Evolutionary conservation across 2,888 invertebrate genomes (phyloP).

Genomic region (Rhorus exstirpatorius): DNA sequence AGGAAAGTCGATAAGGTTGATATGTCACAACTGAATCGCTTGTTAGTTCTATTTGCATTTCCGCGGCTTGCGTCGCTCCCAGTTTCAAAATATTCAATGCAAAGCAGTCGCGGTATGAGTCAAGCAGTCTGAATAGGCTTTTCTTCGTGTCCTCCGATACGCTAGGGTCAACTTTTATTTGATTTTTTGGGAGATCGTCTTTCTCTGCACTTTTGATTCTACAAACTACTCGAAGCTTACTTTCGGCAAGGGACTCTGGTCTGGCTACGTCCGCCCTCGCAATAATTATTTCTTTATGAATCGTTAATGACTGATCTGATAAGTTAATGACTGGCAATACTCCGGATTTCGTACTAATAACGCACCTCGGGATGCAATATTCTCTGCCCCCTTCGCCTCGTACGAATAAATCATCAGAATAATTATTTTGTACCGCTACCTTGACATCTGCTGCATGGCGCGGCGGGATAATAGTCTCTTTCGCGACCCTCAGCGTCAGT

Average conservation of each 20-base stretch:
- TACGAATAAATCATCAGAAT: constrained; percentile 53
- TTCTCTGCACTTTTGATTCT: neutral
- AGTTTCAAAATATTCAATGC: constrained; percentile 26
- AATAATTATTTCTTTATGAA: constrained; percentile 4
- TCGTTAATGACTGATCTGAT: constrained; percentile 23
- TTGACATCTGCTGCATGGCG: constrained; percentile 70
- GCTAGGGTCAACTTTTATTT: constrained; percentile 8
- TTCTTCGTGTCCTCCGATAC: neutral
- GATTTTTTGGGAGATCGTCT: neutral
- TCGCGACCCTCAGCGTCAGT: constrained; percentile 29
- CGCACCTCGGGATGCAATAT: constrained; percentile 40
- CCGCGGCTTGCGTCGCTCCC: constrained; percentile 10
- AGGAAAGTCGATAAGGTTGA: constrained; percentile 48
- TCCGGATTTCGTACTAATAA: constrained; percentile 20
- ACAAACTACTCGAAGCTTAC: neutral
- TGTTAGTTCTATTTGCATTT: constrained; percentile 50
- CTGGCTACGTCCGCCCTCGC: constrained; percentile 3
- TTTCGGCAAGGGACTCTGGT: neutral
- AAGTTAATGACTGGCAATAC: constrained; percentile 34
- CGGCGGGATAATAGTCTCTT: constrained; percentile 61
- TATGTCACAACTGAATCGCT: constrained; percentile 26
- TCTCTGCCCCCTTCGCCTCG: constrained; percentile 32
- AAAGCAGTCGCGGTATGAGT: constrained; percentile 35
- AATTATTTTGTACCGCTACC: constrained; percentile 63
- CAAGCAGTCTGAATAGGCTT: constrained; percentile 14